Evolutionary conservation across 2,888 invertebrate genomes (phyloP).

Genomic region (Hydraecia micacea): DNA sequence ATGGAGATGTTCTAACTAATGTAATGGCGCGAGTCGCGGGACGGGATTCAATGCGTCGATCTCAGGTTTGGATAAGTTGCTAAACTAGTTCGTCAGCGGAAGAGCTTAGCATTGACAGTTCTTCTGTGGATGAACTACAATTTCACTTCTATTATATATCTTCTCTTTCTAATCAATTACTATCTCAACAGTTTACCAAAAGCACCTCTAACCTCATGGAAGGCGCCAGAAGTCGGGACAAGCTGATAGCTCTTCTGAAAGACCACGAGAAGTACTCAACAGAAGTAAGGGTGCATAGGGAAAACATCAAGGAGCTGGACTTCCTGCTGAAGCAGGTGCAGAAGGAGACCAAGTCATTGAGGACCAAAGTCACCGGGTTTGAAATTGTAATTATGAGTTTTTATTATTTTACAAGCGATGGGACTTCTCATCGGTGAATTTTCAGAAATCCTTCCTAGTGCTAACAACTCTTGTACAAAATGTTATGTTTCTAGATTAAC

Average conservation of each 20-base stretch:
- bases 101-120: background rate
- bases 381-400: slow-evolving; percentile 73
- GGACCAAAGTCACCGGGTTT: slow-evolving; percentile 79
- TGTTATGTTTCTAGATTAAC: no score
- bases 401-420: background rate
- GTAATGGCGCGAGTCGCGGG: background rate
- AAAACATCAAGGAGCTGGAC: slow-evolving; percentile 87
- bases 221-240: slow-evolving; percentile 88
- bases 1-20: background rate
- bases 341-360: slow-evolving; percentile 85
- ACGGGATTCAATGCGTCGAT: no score
- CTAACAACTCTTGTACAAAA: background rate
- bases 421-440: background rate
- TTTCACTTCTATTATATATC: background rate
- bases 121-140: background rate
- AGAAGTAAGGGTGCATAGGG: slow-evolving; percentile 87
- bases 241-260: slow-evolving; percentile 88
- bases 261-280: slow-evolving; percentile 89
- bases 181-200: slow-evolving; percentile 82
- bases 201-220: slow-evolving; percentile 90
- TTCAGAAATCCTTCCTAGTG: background rate
- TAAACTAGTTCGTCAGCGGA: background rate
- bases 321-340: slow-evolving; percentile 90
- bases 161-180: background rate
- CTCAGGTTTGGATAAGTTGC: background rate